Conservation (phyloP, 2,113 vertebrate genomes). For the Psittacara wagleri region DNA sequence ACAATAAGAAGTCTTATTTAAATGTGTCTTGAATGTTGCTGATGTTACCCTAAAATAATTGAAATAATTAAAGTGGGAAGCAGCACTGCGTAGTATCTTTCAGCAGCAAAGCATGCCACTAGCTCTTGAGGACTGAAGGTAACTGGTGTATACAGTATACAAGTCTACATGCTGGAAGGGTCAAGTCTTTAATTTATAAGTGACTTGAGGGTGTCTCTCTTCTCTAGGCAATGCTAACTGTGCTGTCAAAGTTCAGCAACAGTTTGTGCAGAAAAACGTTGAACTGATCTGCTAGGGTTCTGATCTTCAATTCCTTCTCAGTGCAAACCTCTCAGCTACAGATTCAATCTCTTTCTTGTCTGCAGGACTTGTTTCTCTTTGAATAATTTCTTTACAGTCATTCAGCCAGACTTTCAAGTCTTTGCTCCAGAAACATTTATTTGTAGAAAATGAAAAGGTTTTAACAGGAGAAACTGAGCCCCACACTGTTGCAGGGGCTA, state of each 20-base stretch:
- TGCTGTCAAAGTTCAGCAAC: conserved; percentile 46
- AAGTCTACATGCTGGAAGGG: background rate
- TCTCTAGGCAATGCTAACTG: background rate
- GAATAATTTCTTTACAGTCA: conserved; percentile 26
- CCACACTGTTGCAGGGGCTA: no score
- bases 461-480: background rate
- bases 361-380: conserved; percentile 7
- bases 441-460: background rate
- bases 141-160: background rate
- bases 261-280: background rate
- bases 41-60: conserved; percentile 25
- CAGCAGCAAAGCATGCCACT: background rate
- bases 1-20: background rate
- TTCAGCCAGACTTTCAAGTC: background rate
- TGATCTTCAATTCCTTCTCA: conserved; percentile 28
- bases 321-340: background rate
- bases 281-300: background rate
- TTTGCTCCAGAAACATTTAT: background rate
- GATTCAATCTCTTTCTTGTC: conserved; percentile 21
- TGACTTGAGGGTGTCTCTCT: conserved; percentile 17
- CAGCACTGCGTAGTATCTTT: background rate
- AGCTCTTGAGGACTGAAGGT: background rate
- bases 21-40: background rate
- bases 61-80: conserved; percentile 15
- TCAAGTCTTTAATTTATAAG: conserved; percentile 54